Evolutionary conservation across 2,797 vertebrate genomes (phyloP).

Genomic region (Dryobates pubescens): DNA sequence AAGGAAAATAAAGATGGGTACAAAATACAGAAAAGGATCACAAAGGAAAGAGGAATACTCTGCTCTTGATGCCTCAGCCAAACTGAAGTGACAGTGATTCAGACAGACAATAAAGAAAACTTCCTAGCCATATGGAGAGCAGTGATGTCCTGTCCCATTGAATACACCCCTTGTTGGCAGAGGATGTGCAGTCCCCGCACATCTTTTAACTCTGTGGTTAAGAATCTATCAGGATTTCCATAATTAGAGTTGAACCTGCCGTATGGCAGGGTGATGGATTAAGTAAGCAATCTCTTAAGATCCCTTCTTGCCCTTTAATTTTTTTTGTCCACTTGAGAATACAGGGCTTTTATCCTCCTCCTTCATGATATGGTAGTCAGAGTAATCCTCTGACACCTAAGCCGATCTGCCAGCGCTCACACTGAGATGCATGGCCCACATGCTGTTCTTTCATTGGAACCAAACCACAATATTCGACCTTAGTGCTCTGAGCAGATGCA

Average conservation of each 20-base stretch:
- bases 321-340: background rate
- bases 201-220: background rate
- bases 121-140: background rate
- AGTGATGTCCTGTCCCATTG: background rate
- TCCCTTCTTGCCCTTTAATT: background rate
- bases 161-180: background rate
- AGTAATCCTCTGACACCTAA: background rate
- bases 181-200: background rate
- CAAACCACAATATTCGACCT: background rate
- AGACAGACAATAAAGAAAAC: background rate
- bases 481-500: background rate
- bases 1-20: background rate
- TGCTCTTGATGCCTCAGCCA: background rate
- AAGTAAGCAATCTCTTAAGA: background rate
- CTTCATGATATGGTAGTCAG: background rate
- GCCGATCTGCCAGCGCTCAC: background rate
- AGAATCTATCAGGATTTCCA: background rate
- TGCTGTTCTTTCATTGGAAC: background rate
- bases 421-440: background rate
- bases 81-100: background rate
- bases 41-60: background rate
- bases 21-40: background rate
- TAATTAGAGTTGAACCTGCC: background rate
- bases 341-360: background rate
- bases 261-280: constrained; percentile 1